Percentiles rank a stretch among this genome's conserved stretches.
These are phyloP conservation scores for Trissolcus basalis DNA, from an alignment of 1,140 invertebrate genomes.

Conservation along the genomic window DNA sequence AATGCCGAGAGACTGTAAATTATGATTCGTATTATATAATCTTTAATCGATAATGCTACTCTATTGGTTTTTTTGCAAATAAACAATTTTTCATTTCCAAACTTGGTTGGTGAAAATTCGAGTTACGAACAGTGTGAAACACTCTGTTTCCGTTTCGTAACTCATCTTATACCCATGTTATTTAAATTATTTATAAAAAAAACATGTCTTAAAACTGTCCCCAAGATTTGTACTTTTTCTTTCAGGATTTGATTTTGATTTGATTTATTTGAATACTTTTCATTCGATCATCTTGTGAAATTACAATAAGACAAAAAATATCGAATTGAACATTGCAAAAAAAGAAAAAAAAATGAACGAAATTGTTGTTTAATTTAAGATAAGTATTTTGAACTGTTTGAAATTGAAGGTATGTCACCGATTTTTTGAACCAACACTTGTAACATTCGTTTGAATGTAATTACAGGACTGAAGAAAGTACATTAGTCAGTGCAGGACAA, in stretches of 20 bases:
- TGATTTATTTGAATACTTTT: neutral
- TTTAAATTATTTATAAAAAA: no score
- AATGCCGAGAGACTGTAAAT: constrained; percentile 18
- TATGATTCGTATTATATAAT: constrained; percentile 1
- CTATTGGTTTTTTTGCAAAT: neutral
- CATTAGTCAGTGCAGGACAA: constrained; percentile 45
- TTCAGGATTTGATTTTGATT: no score
- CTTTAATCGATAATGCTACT: constrained; percentile 7
- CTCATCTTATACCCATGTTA: no score
- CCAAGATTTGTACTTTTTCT: no score
- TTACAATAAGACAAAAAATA: no score
- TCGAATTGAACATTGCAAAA: no score
- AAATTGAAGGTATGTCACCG: constrained; percentile 18
- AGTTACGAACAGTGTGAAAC: no score
- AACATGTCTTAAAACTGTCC: no score
- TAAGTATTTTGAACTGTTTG: constrained; percentile 39
- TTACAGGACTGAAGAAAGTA: constrained; percentile 54
- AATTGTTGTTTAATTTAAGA: constrained; percentile 2
- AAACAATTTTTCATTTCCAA: neutral
- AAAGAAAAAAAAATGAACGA: neutral
- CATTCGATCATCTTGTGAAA: no score
- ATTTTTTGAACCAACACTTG: neutral
- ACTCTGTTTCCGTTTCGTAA: no score
- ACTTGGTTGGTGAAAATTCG: no score
- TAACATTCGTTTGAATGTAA: constrained; percentile 48